phyloP scores from a whole-genome alignment of 2,888 invertebrate species.

The Allolobophora icterica region DNA sequence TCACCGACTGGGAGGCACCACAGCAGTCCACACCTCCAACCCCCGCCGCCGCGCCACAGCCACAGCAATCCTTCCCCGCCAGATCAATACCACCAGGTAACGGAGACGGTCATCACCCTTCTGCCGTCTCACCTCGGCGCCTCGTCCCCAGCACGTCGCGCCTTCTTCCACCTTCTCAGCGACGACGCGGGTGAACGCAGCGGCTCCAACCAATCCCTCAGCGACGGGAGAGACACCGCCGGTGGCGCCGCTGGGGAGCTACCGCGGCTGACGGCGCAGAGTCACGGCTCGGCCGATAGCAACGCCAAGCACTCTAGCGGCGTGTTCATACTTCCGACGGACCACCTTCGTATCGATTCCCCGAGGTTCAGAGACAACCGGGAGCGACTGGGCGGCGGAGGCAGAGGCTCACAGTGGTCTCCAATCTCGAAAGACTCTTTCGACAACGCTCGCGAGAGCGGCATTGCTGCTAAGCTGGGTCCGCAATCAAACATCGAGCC shows the following conservation, averaged over 20 bases:
- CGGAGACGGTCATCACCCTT: neutral
- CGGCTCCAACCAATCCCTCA: neutral
- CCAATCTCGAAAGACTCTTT: neutral
- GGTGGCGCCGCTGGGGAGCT: neutral
- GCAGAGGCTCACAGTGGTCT: neutral
- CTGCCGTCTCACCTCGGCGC: neutral
- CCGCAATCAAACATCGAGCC: neutral
- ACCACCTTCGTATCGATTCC: neutral
- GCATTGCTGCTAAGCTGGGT: neutral
- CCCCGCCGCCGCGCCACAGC: neutral
- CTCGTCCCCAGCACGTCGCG: neutral
- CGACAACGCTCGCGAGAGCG: neutral
- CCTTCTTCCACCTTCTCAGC: neutral
- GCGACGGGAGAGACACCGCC: neutral
- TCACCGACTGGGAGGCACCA: neutral
- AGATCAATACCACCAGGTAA: neutral
- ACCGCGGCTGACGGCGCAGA: neutral
- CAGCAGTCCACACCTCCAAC: neutral
- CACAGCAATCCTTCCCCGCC: neutral
- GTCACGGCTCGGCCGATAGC: neutral
- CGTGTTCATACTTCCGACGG: neutral
- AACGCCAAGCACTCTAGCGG: slow-evolving; percentile 11
- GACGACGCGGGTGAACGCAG: neutral
- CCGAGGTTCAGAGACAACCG: neutral
- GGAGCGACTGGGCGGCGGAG: neutral